Evolutionary conservation across 2,113 vertebrate species (phyloP).

Genomic region (Syngnathus floridae): DNA sequence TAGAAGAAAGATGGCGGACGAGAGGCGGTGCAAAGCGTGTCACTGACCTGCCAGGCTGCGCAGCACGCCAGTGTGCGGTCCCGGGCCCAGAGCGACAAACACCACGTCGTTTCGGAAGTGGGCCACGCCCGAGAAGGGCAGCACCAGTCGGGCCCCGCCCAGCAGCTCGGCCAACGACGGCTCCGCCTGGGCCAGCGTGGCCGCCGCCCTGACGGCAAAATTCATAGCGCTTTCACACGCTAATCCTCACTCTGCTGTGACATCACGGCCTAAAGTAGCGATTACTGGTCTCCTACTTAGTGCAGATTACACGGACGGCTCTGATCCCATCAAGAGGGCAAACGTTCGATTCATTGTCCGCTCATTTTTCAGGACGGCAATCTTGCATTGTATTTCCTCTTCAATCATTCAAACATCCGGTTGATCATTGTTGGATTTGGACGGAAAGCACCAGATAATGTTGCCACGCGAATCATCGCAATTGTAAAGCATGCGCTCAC

Average conservation of each 20-base stretch:
- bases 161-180: slow-evolving; percentile 74
- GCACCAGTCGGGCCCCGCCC: slow-evolving; percentile 71
- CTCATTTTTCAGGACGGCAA: neutral
- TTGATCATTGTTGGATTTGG: too few relatives aligned
- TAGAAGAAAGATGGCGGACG: too few relatives aligned
- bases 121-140: slow-evolving; percentile 82
- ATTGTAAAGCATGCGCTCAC: slow-evolving; percentile 68
- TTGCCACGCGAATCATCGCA: too few relatives aligned
- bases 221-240: slow-evolving; percentile 6
- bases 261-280: slow-evolving; percentile 47
- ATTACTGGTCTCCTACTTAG: slow-evolving; percentile 45
- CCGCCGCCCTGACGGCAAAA: slow-evolving; percentile 70
- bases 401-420: too few relatives aligned
- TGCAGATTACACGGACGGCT: slow-evolving; percentile 34
- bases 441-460: too few relatives aligned
- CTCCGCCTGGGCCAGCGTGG: slow-evolving; percentile 74
- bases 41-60: slow-evolving; percentile 79
- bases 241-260: slow-evolving; percentile 49
- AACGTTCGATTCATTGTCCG: neutral
- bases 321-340: neutral
- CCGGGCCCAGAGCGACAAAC: slow-evolving; percentile 79
- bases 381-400: too few relatives aligned
- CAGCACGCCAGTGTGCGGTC: slow-evolving; percentile 70
- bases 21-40: neutral
- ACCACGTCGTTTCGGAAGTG: slow-evolving; percentile 86